Base-by-base conservation (phyloP, 2,113 vertebrate genomes). In the Drymodes brunneopygia region DNA sequence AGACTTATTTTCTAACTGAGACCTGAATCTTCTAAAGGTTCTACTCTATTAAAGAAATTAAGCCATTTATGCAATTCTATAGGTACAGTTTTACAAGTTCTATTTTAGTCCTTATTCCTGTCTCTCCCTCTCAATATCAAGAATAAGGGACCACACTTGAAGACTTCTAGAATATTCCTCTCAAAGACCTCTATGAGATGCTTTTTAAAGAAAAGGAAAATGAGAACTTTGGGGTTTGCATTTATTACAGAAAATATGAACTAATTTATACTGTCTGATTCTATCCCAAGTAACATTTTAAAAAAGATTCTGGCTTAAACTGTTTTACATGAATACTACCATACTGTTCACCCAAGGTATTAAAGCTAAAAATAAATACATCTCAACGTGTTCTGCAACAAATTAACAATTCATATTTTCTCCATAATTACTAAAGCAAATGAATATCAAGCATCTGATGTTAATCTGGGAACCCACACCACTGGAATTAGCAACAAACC, bases 381-480 rank as follows among this genome's bases (percentile, higher is more conserved):
- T 6, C 24, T 29, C 11, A 64, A 8, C 0, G 14, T 31, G 1
- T 35, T 64, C 36, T 60, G 3, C 15, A 87, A 58, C 1, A 7
- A 5, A 14, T 25, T 6, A 5, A 13, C 0, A 2, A 48, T 9
- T 60, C 1, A 0, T 16, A 53, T 70, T 45, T 79, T 40, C 28
- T 72, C 24, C 36, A 11, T 8, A 51, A 62, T 56, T 82, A 62
- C 25, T 73, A 19, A 80, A 87, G 29, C 2, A 2, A 86, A 45
- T 14, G 4, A 1, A 56, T 69, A 24, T 45, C 1, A 1, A 67
- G 2, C 20, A 84, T 16, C 15, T 47, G 20, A 70, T 82, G 62
- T 57, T 40, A 4, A 71, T 27, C 18, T 47, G 12, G 35, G 25
- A 92, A 58, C 45, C 28, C 10, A 15, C 25, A 86, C 12, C 33